Evolutionary conservation across 2,888 invertebrate species (phyloP).

Genomic region (Neuroscelio doddi): DNA sequence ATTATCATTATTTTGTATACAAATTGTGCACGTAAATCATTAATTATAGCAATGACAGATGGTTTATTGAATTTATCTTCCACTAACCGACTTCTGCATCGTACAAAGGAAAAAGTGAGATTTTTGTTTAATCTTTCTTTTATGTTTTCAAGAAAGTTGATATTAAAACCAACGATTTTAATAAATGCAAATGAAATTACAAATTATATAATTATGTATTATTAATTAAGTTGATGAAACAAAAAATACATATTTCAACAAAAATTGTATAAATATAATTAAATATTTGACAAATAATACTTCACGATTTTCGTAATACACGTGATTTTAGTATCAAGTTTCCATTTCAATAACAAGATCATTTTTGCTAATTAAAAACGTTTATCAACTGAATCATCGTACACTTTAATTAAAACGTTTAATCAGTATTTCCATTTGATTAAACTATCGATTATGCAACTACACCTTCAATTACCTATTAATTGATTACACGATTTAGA

Average conservation of each 20-base stretch:
- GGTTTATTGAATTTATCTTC: conserved; percentile 4
- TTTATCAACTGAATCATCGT: no score
- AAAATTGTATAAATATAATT: no score
- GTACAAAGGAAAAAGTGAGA: conserved; percentile 28
- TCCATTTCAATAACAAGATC: no score
- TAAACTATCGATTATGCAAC: conserved; percentile 17
- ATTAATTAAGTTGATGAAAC: no score
- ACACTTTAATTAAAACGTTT: conserved; percentile 9
- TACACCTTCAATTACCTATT: conserved; percentile 10
- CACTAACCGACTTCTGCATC: conserved; percentile 21
- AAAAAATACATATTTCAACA: no score
- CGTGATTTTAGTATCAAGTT: no score
- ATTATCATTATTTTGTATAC: no score
- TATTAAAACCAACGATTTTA: background rate
- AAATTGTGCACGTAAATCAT: no score
- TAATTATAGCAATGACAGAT: conserved; percentile 16
- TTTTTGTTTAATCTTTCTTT: conserved; percentile 4
- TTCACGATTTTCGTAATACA: no score
- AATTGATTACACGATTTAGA: no score
- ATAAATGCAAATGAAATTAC: background rate
- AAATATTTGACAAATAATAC: no score
- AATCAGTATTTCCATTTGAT: conserved; percentile 16
- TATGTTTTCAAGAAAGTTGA: no score
- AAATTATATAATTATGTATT: background rate
- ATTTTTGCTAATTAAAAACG: conserved; percentile 5